Conservation (phyloP, 2,888 invertebrate genomes). For the Cheilosia vulpina region DNA sequence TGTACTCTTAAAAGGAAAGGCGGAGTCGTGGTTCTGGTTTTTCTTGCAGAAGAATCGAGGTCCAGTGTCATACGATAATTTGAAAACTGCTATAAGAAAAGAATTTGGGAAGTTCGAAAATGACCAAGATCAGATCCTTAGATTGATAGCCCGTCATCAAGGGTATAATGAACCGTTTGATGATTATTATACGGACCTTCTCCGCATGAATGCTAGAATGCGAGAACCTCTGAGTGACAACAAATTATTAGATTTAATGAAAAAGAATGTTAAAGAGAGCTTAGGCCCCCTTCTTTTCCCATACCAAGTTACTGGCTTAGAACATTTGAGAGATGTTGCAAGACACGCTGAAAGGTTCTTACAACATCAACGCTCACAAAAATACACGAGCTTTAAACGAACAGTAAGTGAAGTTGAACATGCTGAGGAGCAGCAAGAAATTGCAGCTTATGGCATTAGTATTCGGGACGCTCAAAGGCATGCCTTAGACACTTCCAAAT, state of each 20-base stretch:
- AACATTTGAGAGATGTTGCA: conserved; percentile 8
- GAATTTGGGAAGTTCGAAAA: neutral
- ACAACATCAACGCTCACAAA: neutral
- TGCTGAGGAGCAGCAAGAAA: neutral
- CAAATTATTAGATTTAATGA: conserved; percentile 5
- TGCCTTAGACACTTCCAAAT: neutral
- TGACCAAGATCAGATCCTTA: conserved; percentile 1
- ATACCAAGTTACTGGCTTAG: neutral
- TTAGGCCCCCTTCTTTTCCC: neutral
- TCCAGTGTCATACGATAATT: neutral
- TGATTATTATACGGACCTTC: conserved; percentile 13
- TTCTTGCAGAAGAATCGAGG: neutral
- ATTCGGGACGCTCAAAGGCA: neutral
- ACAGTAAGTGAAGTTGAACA: neutral
- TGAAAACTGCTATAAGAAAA: conserved; percentile 3
- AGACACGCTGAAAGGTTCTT: neutral
- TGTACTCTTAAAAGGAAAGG: conserved; percentile 1
- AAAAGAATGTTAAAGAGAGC: conserved; percentile 12
- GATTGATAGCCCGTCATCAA: conserved; percentile 1
- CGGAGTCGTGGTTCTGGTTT: neutral
- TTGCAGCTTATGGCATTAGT: neutral
- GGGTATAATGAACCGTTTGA: conserved; percentile 13
- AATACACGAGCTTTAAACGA: neutral
- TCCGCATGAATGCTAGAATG: conserved; percentile 10
- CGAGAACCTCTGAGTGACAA: neutral